A percentile compares a stretch with the other conserved stretches of the same genome.
Evolutionary conservation across 92 coral and sea anemone species (phyloP).

Genomic region (Porites evermanni): DNA sequence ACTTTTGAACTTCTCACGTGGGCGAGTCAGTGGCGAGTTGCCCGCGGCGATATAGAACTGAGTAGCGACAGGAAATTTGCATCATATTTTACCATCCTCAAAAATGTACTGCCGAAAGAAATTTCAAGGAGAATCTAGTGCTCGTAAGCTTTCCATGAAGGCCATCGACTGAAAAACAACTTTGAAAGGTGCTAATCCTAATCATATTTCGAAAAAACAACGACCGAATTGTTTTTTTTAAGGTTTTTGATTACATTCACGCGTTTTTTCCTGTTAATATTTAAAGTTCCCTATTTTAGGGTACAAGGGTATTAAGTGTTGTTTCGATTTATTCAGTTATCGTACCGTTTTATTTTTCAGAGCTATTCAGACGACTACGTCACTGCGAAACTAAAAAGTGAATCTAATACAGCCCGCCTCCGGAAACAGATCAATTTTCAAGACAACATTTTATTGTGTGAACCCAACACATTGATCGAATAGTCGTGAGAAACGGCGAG

Average conservation of each 20-base stretch:
- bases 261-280: background rate
- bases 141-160: background rate
- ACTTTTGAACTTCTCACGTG: background rate
- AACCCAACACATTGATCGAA: conserved; percentile 1
- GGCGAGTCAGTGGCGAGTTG: background rate
- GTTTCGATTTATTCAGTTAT: background rate
- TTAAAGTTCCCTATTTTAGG: background rate
- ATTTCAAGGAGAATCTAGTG: conserved; percentile 2
- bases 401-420: background rate
- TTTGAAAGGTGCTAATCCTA: background rate
- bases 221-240: background rate
- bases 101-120: conserved; percentile 1
- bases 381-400: conserved; percentile 21
- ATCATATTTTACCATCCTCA: background rate
- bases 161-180: background rate
- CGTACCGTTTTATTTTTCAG: conserved; percentile 14
- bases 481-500: conserved; percentile 1
- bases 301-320: background rate
- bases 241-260: background rate
- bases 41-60: background rate
- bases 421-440: conserved; percentile 34
- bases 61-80: conserved; percentile 1
- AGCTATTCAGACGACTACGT: conserved; percentile 23
- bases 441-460: background rate
- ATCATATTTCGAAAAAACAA: background rate